A percentile compares a stretch with the other conserved stretches of the same genome.
Conservation (phyloP, 30 jellyfish, hydroid and myxozoan species). For the Hydractinia echinata region DNA sequence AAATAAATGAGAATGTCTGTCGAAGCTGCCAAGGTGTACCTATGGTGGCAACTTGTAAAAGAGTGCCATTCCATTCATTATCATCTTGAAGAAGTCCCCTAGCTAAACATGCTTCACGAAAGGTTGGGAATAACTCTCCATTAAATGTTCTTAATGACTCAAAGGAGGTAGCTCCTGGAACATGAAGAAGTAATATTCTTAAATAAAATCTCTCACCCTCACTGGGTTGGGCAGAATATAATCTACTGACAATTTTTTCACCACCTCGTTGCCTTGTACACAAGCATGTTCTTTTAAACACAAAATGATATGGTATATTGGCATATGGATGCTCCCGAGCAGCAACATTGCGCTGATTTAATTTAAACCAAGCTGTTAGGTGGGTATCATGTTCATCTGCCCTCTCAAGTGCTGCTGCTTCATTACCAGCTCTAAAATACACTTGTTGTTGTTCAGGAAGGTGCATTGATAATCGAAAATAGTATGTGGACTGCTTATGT, state of each 20-base stretch:
- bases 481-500: neutral
- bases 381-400: conserved; percentile 14
- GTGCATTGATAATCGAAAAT: neutral
- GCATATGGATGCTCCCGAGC: too few relatives aligned
- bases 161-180: conserved; percentile 67
- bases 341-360: too few relatives aligned
- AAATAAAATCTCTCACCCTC: conserved; percentile 43
- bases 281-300: neutral
- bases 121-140: too few relatives aligned
- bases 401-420: conserved; percentile 21
- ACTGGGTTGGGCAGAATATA: conserved; percentile 44
- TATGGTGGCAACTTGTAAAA: too few relatives aligned
- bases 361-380: conserved; percentile 45
- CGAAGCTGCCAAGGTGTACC: too few relatives aligned
- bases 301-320: too few relatives aligned
- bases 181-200: neutral
- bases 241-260: conserved; percentile 29
- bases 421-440: conserved; percentile 30
- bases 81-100: conserved; percentile 53
- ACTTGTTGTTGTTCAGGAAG: neutral
- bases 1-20: too few relatives aligned
- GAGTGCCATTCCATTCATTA: conserved; percentile 19
- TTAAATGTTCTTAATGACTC: conserved; percentile 4
- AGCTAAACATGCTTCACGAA: conserved; percentile 56
- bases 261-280: conserved; percentile 41